Base-by-base conservation (phyloP, 2,888 invertebrate genomes). In the Pseudanteris insignis region DNA sequence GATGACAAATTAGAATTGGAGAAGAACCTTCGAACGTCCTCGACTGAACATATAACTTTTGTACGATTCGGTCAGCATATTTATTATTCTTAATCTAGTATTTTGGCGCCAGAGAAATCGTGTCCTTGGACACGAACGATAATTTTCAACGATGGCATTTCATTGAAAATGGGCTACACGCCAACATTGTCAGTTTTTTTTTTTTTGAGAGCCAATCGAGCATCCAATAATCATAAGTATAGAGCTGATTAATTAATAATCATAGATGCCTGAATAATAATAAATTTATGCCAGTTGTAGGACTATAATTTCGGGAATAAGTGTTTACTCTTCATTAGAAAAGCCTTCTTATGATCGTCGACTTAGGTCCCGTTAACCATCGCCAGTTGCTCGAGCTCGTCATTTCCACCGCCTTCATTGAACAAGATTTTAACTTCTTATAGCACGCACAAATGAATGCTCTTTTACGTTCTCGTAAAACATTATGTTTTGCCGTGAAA, bases 21-120 rank as follows among this genome's bases (percentile, higher is more conserved):
- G 10, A 8, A 28, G 34, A 18, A 32, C 15, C 18, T 40, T 40
- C 44, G 30, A 38, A 36, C 9, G 25, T 47, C 30, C 29, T 55
- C 41, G 30, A 8, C 0, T 10, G 14, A 13, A 28, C 25, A 18
- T 25, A 48, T 36, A 43, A 21, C 9, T 37, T 51, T 34, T 11
- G 47, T 24, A n/a, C 40, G 25, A 40, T 40, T 46, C 46, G 34
- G 46, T 46, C 51, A 46, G 46, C 46, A 44, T 46, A 59, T 59
- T 57, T 57, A 48, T 37, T 36, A 36, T 32, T 36, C 38, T 34
- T 30, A 44, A 43, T 37, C 41, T 15, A 47, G 59, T 60, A 62
- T 66, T 66, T 64, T 64, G 64, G 64, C 60, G 64, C 62, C 64
- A 43, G 62, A 37, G 61, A 30, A 47, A 30, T 34, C 41, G 34